Evolutionary conservation across 2,113 vertebrate species (phyloP).

Genomic region (Formicarius rufipectus): DNA sequence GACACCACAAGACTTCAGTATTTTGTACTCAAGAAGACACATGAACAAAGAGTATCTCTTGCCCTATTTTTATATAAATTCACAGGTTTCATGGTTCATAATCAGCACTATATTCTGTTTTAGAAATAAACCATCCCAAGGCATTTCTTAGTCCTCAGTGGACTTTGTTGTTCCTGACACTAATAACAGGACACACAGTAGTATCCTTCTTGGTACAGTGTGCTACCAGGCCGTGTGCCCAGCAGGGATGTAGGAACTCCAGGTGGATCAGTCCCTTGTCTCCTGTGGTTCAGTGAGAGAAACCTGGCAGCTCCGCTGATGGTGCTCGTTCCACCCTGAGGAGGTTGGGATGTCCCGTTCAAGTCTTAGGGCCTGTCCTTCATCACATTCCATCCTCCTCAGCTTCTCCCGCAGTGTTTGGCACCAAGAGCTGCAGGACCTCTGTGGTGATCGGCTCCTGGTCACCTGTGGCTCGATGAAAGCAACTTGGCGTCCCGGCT

Average conservation of each 20-base stretch:
- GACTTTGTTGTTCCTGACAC: background rate
- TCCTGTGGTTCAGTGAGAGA: background rate
- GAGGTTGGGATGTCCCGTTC: background rate
- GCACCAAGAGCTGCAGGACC: background rate
- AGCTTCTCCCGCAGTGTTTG: background rate
- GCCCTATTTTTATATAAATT: background rate
- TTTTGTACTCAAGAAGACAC: background rate
- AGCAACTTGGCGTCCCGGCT: background rate
- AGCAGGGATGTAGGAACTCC: fast-evolving
- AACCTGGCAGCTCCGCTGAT: fast-evolving
- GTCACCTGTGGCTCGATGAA: fast-evolving
- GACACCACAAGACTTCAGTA: background rate
- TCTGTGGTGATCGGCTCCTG: background rate
- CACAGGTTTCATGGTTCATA: background rate
- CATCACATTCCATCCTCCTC: background rate
- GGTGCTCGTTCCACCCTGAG: fast-evolving
- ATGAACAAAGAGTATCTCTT: background rate
- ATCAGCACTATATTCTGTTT: background rate
- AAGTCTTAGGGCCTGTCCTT: background rate
- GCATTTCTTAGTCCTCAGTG: background rate
- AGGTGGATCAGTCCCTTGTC: background rate
- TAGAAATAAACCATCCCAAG: background rate
- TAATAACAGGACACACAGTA: background rate
- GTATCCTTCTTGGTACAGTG: background rate
- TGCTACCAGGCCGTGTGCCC: background rate